Conservation (phyloP, 2,888 invertebrate genomes). For the Cecidostiba fungosa region DNA sequence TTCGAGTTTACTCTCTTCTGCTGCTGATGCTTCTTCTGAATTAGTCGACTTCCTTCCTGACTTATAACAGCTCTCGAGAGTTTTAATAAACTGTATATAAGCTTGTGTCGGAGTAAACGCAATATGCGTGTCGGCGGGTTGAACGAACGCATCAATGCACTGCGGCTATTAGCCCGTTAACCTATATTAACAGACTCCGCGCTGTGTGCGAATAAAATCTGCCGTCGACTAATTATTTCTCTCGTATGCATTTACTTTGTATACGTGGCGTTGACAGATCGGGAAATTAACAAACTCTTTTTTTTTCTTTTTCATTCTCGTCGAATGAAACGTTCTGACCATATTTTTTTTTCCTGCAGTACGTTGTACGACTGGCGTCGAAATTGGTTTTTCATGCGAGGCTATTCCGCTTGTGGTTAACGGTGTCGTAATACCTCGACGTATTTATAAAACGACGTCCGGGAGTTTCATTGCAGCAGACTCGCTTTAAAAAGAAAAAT, state of each 20-base stretch:
- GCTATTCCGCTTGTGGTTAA: conserved; percentile 2
- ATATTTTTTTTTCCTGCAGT: neutral
- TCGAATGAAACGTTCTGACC: neutral
- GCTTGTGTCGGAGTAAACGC: neutral
- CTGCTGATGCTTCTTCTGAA: neutral
- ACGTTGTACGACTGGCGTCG: neutral
- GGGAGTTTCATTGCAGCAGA: neutral
- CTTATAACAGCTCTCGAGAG: too few relatives aligned
- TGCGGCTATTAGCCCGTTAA: conserved; percentile 54
- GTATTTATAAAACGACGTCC: conserved; percentile 7
- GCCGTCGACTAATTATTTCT: conserved; percentile 33
- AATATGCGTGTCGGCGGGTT: conserved; percentile 45
- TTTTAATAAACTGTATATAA: neutral
- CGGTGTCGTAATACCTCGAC: neutral
- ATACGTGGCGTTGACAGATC: neutral
- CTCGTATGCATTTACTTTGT: neutral
- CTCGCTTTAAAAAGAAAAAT: too few relatives aligned
- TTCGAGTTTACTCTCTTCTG: neutral
- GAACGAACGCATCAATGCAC: conserved; percentile 57
- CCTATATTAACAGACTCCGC: conserved; percentile 36
- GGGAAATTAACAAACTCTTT: neutral
- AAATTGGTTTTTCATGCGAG: conserved; percentile 2
- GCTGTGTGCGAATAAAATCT: conserved; percentile 35
- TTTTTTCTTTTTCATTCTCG: neutral
- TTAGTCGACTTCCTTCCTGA: conserved; percentile 28